Conservation (phyloP, 2,888 invertebrate genomes). For the Acanthosepion pharaonis region DNA sequence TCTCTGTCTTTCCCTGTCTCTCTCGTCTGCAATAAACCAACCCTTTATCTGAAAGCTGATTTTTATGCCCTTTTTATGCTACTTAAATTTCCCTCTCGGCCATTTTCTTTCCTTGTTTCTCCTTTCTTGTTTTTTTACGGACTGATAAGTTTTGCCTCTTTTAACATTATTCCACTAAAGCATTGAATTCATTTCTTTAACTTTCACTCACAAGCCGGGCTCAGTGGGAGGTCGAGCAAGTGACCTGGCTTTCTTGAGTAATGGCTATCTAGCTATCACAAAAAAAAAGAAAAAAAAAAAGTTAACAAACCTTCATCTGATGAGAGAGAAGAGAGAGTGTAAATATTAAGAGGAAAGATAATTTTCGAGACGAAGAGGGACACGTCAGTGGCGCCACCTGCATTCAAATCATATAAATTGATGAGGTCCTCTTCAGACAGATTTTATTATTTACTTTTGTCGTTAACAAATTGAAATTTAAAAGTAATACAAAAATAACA, state of each 20-base stretch:
- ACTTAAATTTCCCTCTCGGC: not conserved
- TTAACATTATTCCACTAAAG: not conserved
- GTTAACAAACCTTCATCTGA: not conserved
- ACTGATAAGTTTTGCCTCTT: not conserved
- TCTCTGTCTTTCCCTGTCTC: not conserved
- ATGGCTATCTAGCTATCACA: slow-evolving; percentile 8
- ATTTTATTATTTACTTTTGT: not conserved
- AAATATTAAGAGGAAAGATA: not conserved
- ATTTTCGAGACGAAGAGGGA: not conserved
- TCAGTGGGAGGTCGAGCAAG: slow-evolving; percentile 13
- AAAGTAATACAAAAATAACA: not conserved
- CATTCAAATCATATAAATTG: not conserved
- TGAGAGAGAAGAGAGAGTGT: not conserved
- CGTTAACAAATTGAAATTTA: not conserved
- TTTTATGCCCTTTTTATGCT: not conserved
- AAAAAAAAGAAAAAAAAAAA: not conserved
- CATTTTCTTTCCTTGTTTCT: not conserved
- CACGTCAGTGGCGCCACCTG: not conserved
- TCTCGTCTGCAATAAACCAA: not conserved
- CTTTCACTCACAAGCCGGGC: not conserved
- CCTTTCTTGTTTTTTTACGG: not conserved
- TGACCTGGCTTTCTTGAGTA: slow-evolving; percentile 8
- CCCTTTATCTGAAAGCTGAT: not conserved
- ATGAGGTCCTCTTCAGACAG: not conserved
- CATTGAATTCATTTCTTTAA: not conserved